These are phyloP conservation scores for Azorinus chamasolen DNA, from an alignment of 2,888 invertebrate species.

Conservation along the genomic window DNA sequence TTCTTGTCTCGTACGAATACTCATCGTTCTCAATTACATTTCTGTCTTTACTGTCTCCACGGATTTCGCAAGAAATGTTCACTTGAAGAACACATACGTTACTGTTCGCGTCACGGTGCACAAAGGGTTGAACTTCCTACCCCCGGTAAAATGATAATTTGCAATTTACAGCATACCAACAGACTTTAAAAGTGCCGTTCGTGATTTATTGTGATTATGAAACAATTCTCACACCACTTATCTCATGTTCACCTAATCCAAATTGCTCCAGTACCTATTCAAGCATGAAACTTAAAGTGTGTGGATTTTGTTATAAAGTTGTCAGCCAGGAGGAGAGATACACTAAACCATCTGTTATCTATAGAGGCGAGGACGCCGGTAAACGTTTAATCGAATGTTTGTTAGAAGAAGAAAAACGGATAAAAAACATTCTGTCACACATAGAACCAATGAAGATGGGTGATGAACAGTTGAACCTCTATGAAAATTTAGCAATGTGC, in stretches of 20 bases:
- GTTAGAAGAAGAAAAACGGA: slow-evolving; percentile 39
- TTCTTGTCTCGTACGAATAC: slow-evolving; percentile 42
- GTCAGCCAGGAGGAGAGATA: too few relatives aligned
- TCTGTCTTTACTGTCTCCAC: slow-evolving; percentile 48
- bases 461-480: slow-evolving; percentile 28
- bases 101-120: slow-evolving; percentile 33
- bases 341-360: slow-evolving; percentile 43
- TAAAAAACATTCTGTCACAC: slow-evolving; percentile 26
- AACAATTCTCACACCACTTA: slow-evolving; percentile 3
- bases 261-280: slow-evolving; percentile 12
- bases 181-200: slow-evolving; percentile 20
- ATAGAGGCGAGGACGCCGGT: slow-evolving; percentile 40
- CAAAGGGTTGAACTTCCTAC: slow-evolving; percentile 43
- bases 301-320: too few relatives aligned
- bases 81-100: slow-evolving; percentile 28
- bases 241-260: slow-evolving; percentile 31
- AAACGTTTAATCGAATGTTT: slow-evolving; percentile 38
- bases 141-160: slow-evolving; percentile 34
- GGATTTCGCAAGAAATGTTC: slow-evolving; percentile 20
- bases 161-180: slow-evolving; percentile 36
- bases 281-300: too few relatives aligned
- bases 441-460: slow-evolving; percentile 31
- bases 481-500: slow-evolving; percentile 21
- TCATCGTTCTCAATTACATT: slow-evolving; percentile 1
- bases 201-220: slow-evolving; percentile 34